Base-by-base conservation (phyloP, 1,140 invertebrate genomes). In the Anastatus disparis region DNA sequence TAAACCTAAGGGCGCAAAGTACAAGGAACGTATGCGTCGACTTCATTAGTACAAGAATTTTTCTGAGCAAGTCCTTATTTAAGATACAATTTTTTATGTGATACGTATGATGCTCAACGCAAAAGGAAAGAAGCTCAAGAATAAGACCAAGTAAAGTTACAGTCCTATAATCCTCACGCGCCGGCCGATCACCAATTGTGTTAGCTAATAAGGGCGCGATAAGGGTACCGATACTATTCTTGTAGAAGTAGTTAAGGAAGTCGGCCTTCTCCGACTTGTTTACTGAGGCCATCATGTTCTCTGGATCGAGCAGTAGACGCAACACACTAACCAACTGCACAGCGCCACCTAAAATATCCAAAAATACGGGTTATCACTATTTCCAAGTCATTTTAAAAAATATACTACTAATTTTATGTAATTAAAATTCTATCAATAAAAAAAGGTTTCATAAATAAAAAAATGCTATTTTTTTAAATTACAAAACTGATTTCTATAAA, bases 71-170 rank as follows among this genome's bases (percentile, higher is more conserved):
- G 88, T 99, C 97, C 88, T 97, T 98, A 84, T 96, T 96, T 75
- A 99, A 90, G 83, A 99, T 94, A 85, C 96, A 99, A 81, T 97
- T 98, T 84, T 98, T 98, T 81, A 99, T 98, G 85, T 99, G 97
- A 88, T 97, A 99, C 52, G 95, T 95, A 87, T 99, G 98, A 88
- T 99, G 97, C 86, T 99, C 98, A n/a, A 99, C 96, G 87, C 97
- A 99, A 85, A 99, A 99, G n/a, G 96, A 95, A 58, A 99, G 87
- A 74, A 99, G 87, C 84, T 99, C 97, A 65, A 99, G 84, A 48
- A 99, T 97, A 58, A 99, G 87, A 52, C 96, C 95, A 46, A 99
- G 87, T 55, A 99, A 87, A 86, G 99, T 97, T 62, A 98, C 97
- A 59, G 95, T 97, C 84, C 96, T 93, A 82, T 97, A 98, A 85